Evolutionary conservation across 2,888 invertebrate genomes (phyloP).

Genomic region (Bombylius discolor): DNA sequence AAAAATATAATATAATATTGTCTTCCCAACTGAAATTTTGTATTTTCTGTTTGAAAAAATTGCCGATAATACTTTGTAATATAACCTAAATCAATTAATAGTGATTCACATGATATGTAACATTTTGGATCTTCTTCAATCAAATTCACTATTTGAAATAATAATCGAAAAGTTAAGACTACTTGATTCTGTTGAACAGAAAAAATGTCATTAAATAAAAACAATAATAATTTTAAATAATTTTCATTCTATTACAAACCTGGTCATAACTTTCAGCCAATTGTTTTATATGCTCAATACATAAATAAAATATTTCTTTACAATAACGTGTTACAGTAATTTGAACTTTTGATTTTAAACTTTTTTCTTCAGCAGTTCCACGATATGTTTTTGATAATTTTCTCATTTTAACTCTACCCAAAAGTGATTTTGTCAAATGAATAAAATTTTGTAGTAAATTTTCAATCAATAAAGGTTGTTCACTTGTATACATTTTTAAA

Average conservation of each 20-base stretch:
- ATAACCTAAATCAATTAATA: conserved; percentile 9
- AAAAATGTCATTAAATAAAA: background rate
- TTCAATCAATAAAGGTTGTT: conserved; percentile 9
- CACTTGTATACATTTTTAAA: conserved; percentile 19
- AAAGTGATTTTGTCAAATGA: conserved; percentile 18
- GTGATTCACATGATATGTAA: conserved; percentile 2
- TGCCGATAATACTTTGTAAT: conserved; percentile 9
- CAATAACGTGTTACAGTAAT: conserved; percentile 8
- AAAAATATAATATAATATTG: conserved; percentile 8
- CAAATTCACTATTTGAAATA: conserved; percentile 14
- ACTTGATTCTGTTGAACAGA: conserved; percentile 2
- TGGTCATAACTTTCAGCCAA: conserved; percentile 1
- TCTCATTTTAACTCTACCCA: conserved; percentile 18
- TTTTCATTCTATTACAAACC: background rate
- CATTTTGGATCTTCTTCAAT: conserved; percentile 4
- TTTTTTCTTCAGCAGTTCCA: conserved; percentile 3
- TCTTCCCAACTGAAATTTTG: conserved; percentile 1
- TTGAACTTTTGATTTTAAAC: conserved; percentile 4
- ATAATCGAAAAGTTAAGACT: conserved; percentile 3
- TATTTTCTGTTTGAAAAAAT: background rate
- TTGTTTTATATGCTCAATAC: conserved; percentile 8
- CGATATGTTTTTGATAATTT: conserved; percentile 15
- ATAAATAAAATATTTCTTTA: conserved; percentile 7
- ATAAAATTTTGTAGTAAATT: conserved; percentile 19
- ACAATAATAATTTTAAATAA: background rate